Percentiles rank a stretch among this genome's conserved stretches.
Conservation (phyloP, 2,113 vertebrate species). For the Halichoeres trimaculatus region DNA sequence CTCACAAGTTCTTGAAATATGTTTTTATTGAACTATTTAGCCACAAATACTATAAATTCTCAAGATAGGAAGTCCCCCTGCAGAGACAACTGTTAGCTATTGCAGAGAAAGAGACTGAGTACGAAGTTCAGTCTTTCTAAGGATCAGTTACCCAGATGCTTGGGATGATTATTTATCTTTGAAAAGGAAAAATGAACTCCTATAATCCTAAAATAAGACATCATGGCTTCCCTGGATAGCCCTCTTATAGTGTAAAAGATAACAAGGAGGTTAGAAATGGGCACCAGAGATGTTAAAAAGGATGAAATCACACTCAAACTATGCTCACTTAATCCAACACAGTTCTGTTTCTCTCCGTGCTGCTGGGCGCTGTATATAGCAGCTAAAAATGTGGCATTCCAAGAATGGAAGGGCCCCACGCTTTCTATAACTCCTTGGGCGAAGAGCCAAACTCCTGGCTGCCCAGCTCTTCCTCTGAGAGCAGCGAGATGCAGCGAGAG, state of each 20-base stretch:
- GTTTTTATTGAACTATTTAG: background rate
- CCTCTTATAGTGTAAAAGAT: conserved; percentile 21
- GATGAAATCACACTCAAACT: conserved; percentile 50
- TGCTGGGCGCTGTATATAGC: conserved; percentile 7
- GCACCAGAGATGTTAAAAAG: conserved; percentile 18
- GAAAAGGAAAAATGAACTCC: background rate
- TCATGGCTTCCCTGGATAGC: conserved; percentile 1
- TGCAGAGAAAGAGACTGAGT: background rate
- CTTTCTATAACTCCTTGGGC: conserved; percentile 27
- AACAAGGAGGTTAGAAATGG: conserved; percentile 17
- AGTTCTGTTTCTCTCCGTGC: conserved; percentile 12
- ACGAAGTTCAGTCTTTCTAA: background rate
- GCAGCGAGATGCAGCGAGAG: conserved; percentile 16
- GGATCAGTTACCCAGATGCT: background rate
- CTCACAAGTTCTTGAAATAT: background rate
- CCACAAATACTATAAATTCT: background rate
- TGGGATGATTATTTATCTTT: background rate
- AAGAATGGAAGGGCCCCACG: conserved; percentile 36
- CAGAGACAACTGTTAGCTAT: background rate
- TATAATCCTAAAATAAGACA: conserved; percentile 1
- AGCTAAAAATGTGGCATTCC: conserved; percentile 33
- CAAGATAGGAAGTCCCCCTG: background rate
- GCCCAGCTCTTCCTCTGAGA: conserved; percentile 13
- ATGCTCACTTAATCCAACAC: conserved; percentile 30
- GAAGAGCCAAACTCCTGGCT: conserved; percentile 15